A percentile compares a stretch with the other conserved stretches of the same genome.
Conservation (phyloP, 2,113 vertebrate genomes). For the Muntiacus reevesi region DNA sequence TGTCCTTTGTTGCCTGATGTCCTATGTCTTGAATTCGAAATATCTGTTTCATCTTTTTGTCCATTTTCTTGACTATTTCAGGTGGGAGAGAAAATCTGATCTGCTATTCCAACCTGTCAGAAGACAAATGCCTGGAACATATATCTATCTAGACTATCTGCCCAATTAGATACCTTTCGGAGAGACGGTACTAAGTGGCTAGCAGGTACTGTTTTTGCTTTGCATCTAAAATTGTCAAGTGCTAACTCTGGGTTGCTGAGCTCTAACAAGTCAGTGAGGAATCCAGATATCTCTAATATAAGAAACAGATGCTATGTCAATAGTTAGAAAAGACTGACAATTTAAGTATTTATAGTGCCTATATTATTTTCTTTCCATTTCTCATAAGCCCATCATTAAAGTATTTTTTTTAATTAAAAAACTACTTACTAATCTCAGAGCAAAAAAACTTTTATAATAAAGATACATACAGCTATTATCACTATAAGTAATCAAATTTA, state of each 20-base stretch:
- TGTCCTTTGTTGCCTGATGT: not conserved
- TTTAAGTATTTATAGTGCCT: not conserved
- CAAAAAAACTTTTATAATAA: not conserved
- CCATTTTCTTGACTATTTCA: not conserved
- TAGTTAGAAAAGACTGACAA: not conserved
- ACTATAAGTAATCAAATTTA: not conserved
- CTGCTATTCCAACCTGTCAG: not conserved
- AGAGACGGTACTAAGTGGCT: not conserved
- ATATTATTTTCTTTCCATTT: conserved; percentile 15
- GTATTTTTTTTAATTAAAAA: not conserved
- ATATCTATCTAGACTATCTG: not conserved
- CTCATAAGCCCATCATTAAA: not conserved
- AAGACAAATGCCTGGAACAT: not conserved
- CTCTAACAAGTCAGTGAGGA: not conserved
- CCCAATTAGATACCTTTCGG: not conserved
- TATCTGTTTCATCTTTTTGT: not conserved
- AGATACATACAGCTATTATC: not conserved
- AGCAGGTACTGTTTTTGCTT: not conserved
- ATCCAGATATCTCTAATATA: not conserved
- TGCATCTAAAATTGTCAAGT: not conserved
- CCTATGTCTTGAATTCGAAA: not conserved
- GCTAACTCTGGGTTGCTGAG: not conserved
- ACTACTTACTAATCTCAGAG: not conserved
- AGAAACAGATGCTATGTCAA: not conserved
- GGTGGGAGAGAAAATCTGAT: not conserved